A percentile compares a stretch with the other conserved stretches of the same genome.
Evolutionary conservation across 2,113 vertebrate species (phyloP).

Genomic region (Mugil cephalus): DNA sequence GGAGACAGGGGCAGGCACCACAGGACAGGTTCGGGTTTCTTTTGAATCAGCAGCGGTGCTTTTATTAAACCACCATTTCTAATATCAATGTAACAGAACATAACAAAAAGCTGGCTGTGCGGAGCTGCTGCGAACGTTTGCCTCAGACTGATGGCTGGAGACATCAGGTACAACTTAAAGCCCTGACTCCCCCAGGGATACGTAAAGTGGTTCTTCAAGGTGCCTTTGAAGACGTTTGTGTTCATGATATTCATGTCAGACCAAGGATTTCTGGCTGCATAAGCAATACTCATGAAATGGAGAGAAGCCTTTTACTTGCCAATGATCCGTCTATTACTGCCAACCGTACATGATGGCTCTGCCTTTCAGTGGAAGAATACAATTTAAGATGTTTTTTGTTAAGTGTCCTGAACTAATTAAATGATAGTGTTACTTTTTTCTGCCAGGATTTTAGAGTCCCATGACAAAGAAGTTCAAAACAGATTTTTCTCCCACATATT

Average conservation of each 20-base stretch:
- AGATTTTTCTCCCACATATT: slow-evolving; percentile 13
- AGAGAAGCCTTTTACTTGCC: slow-evolving; percentile 25
- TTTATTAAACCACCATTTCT: slow-evolving; percentile 81
- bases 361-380: neutral
- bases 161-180: slow-evolving; percentile 70
- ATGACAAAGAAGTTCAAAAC: slow-evolving; percentile 7
- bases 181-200: slow-evolving; percentile 55
- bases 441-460: slow-evolving; percentile 2
- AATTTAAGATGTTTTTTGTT: slow-evolving; percentile 28
- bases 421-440: slow-evolving; percentile 4
- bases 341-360: slow-evolving; percentile 21
- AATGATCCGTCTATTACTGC: slow-evolving; percentile 24
- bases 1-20: slow-evolving; percentile 80
- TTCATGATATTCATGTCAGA: slow-evolving; percentile 55
- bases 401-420: slow-evolving; percentile 27
- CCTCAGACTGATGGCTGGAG: slow-evolving; percentile 49
- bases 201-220: slow-evolving; percentile 67
- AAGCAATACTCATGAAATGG: slow-evolving; percentile 30
- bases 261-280: slow-evolving; percentile 43
- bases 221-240: slow-evolving; percentile 69
- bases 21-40: slow-evolving; percentile 84
- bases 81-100: slow-evolving; percentile 69
- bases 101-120: slow-evolving; percentile 73
- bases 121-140: slow-evolving; percentile 39
- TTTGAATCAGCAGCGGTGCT: slow-evolving; percentile 85